Percentiles rank a stretch among this genome's conserved stretches.
These are phyloP conservation scores for Anoncus sp. DNA, from an alignment of 2,888 invertebrate species.

Conservation along the genomic window DNA sequence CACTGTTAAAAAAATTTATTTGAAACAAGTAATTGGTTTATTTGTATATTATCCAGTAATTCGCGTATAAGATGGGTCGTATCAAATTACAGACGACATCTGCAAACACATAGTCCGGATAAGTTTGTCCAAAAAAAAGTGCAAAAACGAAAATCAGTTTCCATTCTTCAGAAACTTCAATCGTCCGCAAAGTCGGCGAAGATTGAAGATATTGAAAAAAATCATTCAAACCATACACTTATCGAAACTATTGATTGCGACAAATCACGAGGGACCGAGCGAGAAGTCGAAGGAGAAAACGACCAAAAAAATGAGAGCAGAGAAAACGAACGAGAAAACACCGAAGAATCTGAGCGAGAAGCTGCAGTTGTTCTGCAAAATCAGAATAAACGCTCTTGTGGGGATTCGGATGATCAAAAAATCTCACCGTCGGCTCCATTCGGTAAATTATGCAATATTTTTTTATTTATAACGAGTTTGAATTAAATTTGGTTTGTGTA, in stretches of 20 bases:
- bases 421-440: no score
- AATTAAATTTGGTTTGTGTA: neutral
- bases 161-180: conserved; percentile 24
- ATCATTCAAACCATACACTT: no score
- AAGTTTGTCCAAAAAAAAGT: conserved; percentile 6
- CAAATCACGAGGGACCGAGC: neutral
- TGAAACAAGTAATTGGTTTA: no score
- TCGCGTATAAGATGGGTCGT: conserved; percentile 41
- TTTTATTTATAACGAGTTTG: neutral
- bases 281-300: neutral
- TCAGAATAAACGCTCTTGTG: no score
- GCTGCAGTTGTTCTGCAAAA: neutral
- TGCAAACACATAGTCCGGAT: conserved; percentile 31
- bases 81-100: conserved; percentile 48
- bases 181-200: conserved; percentile 3
- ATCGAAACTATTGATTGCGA: neutral
- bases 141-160: conserved; percentile 21
- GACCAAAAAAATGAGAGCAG: neutral
- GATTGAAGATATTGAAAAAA: neutral
- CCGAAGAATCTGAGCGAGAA: neutral
- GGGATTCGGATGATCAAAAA: no score
- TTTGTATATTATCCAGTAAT: no score
- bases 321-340: neutral
- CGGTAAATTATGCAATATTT: neutral
- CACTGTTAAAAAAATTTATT: no score